Percentiles rank a stretch among this genome's conserved stretches.
These are phyloP conservation scores for Alexandromys fortis DNA, from an alignment of 2,113 vertebrate genomes.

Conservation along the genomic window DNA sequence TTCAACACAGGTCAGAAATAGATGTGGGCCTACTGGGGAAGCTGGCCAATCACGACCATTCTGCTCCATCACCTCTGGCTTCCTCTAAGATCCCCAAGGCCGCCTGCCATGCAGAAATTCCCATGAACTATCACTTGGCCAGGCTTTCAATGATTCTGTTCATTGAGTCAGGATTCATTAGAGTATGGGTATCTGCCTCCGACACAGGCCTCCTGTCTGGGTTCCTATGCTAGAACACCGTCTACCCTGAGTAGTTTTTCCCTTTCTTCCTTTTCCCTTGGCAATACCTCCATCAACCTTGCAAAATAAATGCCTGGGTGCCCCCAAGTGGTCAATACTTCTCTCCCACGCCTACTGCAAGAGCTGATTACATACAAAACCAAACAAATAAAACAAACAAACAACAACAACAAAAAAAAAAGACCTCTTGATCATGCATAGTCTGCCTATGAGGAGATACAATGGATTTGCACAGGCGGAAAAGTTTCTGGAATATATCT, in stretches of 20 bases:
- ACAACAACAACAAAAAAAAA: too few relatives aligned
- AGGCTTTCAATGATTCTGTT: not conserved
- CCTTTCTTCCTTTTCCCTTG: not conserved
- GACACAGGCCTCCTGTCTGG: not conserved
- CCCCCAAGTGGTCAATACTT: conserved; percentile 26
- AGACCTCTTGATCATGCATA: not conserved
- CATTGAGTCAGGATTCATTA: not conserved
- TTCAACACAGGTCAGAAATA: not conserved
- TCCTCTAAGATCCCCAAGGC: not conserved
- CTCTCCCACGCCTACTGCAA: not conserved
- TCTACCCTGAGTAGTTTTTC: not conserved
- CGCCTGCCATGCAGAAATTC: not conserved
- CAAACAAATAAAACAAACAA: not conserved
- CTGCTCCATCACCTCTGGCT: not conserved
- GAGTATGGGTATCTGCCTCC: not conserved
- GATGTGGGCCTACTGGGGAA: not conserved
- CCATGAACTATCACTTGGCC: not conserved
- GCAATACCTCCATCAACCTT: not conserved
- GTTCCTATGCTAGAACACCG: not conserved
- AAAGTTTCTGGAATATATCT: not conserved
- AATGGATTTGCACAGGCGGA: not conserved
- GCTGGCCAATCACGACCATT: not conserved
- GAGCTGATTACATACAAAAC: not conserved
- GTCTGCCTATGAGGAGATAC: not conserved
- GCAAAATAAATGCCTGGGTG: conserved; percentile 44